phyloP scores from a whole-genome alignment of 2,113 vertebrate genomes.

The Rhinoptilus africanus region DNA sequence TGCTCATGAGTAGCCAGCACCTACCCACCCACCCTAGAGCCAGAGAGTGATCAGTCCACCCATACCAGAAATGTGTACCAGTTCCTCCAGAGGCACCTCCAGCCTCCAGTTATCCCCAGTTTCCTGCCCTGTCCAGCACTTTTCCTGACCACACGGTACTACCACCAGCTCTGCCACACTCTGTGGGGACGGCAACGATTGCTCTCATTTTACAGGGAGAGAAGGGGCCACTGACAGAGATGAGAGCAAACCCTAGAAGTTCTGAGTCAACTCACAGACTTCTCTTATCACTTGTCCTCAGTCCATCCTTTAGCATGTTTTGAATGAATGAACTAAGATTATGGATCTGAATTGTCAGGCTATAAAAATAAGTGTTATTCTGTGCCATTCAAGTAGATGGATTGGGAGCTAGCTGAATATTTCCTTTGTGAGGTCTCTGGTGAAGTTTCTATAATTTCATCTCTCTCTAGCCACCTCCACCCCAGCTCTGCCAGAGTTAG shows the following conservation, averaged over 20 bases:
- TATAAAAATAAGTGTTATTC: background rate
- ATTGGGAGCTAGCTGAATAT: background rate
- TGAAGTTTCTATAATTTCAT: background rate
- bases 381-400: slow-evolving; percentile 26
- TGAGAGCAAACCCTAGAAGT: background rate
- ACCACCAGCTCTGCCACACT: background rate
- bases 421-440: background rate
- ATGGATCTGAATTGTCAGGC: background rate
- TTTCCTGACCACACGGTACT: background rate
- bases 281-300: background rate
- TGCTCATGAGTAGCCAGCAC: background rate
- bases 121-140: background rate
- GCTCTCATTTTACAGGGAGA: background rate
- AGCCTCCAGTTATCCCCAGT: too few relatives aligned
- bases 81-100: background rate
- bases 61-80: background rate
- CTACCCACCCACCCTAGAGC: background rate
- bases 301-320: slow-evolving; percentile 8
- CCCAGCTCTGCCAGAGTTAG: background rate
- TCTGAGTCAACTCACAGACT: background rate
- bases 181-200: background rate
- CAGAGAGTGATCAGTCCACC: background rate
- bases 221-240: background rate
- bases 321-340: background rate
- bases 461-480: background rate